These are phyloP conservation scores for Sipha maydis DNA, from an alignment of 2,888 invertebrate genomes.

Conservation along the genomic window DNA sequence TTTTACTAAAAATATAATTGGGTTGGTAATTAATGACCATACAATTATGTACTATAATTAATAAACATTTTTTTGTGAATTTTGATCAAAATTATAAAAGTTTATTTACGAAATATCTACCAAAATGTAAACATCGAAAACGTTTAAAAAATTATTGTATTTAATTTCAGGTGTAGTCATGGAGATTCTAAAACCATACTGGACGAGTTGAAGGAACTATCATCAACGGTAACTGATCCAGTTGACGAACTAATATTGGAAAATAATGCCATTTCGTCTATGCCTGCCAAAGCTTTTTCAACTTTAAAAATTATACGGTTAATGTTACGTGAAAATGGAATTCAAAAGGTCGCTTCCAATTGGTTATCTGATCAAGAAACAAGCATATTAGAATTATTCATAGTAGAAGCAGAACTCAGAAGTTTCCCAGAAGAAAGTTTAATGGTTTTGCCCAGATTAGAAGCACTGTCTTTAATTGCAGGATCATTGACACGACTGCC, in stretches of 20 bases:
- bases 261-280: slow-evolving; percentile 84
- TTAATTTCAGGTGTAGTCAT: slow-evolving; percentile 84
- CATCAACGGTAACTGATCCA: slow-evolving; percentile 75
- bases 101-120: too few relatives aligned
- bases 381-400: slow-evolving; percentile 81
- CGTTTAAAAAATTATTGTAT: neutral
- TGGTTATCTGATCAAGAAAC: slow-evolving; percentile 84
- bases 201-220: slow-evolving; percentile 78
- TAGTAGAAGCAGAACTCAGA: slow-evolving; percentile 84
- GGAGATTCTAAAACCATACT: slow-evolving; percentile 83
- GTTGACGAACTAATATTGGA: slow-evolving; percentile 89
- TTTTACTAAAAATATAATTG: too few relatives aligned
- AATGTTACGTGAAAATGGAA: slow-evolving; percentile 84
- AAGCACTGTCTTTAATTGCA: slow-evolving; percentile 86
- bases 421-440: slow-evolving; percentile 83
- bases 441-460: slow-evolving; percentile 77
- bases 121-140: too few relatives aligned
- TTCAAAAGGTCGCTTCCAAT: slow-evolving; percentile 82
- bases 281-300: slow-evolving; percentile 85
- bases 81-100: too few relatives aligned
- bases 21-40: too few relatives aligned
- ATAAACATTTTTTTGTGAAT: too few relatives aligned
- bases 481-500: slow-evolving; percentile 81
- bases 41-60: too few relatives aligned
- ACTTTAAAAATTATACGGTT: slow-evolving; percentile 79